Evolutionary conservation across 2,888 invertebrate species (phyloP).

Genomic region (Synanthedon vespiformis): DNA sequence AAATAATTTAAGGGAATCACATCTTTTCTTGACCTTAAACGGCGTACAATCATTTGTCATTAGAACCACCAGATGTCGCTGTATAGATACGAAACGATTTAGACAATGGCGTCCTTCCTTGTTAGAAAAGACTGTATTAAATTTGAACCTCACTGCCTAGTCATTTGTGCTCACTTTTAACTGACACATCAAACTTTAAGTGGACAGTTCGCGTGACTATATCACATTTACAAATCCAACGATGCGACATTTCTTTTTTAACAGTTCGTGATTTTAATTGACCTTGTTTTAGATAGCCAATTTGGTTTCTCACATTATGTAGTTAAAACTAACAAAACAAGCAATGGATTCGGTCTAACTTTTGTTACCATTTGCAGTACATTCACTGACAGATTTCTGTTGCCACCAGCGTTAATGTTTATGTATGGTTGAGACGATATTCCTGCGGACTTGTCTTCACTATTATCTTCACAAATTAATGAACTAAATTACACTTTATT

Average conservation of each 20-base stretch:
- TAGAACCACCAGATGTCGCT: constrained; percentile 27
- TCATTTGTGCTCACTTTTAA: background rate
- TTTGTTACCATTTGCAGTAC: too few species aligned
- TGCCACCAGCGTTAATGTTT: constrained; percentile 7
- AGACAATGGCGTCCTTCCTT: constrained; percentile 17
- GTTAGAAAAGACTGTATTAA: background rate
- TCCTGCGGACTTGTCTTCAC: constrained; percentile 14
- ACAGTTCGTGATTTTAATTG: background rate
- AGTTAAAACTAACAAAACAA: background rate
- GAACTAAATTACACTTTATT: constrained; percentile 27
- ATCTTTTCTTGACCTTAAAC: background rate
- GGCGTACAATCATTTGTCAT: constrained; percentile 23
- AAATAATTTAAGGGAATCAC: background rate
- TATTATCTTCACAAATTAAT: constrained; percentile 45
- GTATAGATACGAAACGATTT: constrained; percentile 21
- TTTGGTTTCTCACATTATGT: constrained; percentile 3
- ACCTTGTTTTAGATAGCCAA: background rate
- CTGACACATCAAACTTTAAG: background rate
- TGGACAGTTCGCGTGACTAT: background rate
- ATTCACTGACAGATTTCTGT: constrained; percentile 2
- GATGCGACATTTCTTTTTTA: background rate
- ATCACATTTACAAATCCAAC: background rate
- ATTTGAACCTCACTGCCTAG: background rate
- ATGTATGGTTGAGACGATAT: background rate
- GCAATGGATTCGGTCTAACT: background rate